Conservation (phyloP, 2,888 invertebrate species). For the Eupelmus urozonus region DNA sequence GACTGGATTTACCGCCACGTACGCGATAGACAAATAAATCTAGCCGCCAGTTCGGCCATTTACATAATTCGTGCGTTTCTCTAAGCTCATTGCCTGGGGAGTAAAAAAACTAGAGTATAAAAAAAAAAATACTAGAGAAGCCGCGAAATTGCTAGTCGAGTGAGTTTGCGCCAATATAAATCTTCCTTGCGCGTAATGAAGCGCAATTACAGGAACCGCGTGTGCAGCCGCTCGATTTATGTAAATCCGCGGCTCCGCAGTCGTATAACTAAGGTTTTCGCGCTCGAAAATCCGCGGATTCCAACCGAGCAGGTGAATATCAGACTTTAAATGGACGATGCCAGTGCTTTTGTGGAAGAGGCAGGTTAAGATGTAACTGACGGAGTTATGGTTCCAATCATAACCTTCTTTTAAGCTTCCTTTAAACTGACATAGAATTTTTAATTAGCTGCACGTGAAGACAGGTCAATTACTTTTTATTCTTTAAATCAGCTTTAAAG, state of each 20-base stretch:
- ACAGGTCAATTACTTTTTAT: no score
- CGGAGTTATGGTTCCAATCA: no score
- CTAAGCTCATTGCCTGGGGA: no score
- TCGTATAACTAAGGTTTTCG: background rate
- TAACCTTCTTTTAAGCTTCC: no score
- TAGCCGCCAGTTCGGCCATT: background rate
- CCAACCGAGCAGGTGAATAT: no score
- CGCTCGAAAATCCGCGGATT: background rate
- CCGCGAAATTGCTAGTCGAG: background rate
- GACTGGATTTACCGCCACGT: background rate
- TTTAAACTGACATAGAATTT: no score
- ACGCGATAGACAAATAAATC: constrained; percentile 17
- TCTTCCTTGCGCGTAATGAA: constrained; percentile 42
- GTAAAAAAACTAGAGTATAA: no score
- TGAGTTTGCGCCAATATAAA: constrained; percentile 35
- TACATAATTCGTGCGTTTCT: constrained; percentile 22
- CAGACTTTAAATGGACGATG: no score
- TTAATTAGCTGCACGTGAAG: no score
- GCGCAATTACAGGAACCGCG: constrained; percentile 40
- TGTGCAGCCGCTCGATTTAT: constrained; percentile 25
- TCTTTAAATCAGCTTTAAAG: no score
- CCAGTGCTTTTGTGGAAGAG: no score
- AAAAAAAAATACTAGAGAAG: background rate
- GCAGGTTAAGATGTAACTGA: no score
- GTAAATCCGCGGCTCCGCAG: constrained; percentile 1